Conservation (phyloP, 2,888 invertebrate species). For the Nephrotoma appendiculata region DNA sequence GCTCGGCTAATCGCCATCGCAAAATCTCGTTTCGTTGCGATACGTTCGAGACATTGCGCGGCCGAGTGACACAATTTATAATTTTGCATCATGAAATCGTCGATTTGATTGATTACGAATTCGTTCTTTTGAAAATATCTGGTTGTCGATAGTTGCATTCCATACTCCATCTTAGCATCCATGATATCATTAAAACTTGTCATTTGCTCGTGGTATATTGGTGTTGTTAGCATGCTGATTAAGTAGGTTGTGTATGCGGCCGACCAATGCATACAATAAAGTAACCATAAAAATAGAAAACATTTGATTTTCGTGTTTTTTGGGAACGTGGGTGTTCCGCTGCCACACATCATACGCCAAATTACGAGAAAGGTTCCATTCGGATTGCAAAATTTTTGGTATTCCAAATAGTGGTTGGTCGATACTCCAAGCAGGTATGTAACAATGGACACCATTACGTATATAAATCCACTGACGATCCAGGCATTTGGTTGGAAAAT, state of each 20-base stretch:
- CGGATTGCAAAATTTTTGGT: background rate
- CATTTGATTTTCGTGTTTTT: background rate
- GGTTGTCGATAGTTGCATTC: conserved; percentile 5
- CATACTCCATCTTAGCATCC: background rate
- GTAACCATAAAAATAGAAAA: background rate
- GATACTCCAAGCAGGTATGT: background rate
- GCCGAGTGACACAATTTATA: background rate
- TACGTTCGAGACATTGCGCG: background rate
- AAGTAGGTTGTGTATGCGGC: background rate
- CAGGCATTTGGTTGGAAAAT: conserved; percentile 2
- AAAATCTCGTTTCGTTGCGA: conserved; percentile 2
- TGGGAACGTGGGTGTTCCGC: background rate
- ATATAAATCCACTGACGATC: background rate
- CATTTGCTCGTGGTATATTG: background rate
- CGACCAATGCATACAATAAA: conserved; percentile 1
- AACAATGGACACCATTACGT: background rate
- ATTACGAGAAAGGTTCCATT: background rate
- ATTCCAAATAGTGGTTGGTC: background rate
- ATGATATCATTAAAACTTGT: conserved; percentile 2
- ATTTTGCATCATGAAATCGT: background rate
- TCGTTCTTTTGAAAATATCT: background rate
- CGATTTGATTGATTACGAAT: background rate
- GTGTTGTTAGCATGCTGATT: conserved; percentile 1
- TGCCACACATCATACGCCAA: background rate
- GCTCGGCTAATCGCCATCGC: background rate